Evolutionary conservation across 2,888 invertebrate genomes (phyloP), one percentile per base, ranked within the genome.

Genomic region (Schizaphis graminum): DNA sequence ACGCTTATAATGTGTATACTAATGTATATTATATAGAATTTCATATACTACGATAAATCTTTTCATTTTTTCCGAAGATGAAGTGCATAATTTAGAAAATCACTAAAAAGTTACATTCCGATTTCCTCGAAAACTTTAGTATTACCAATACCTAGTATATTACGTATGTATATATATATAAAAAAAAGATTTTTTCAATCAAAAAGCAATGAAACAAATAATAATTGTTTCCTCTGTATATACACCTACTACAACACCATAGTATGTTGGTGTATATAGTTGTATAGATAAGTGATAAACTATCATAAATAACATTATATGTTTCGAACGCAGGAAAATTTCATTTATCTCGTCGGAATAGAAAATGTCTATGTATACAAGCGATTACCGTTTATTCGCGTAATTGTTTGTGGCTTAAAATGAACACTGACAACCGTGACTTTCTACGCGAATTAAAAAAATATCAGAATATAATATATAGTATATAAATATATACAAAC

Each of bases 391-490:
- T 49, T 67, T 24, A 91, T 35, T 91, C 91, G 53, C 3, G 53
- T 91, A 53, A 91, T 91, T 84, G 53, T 53, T 53, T 16, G 41
- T 49, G 26, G 41, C 53, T 53, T 41, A 91, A 91, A 91, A 91
- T 84, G 35, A n/a, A 77, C 47, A 90, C 47, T 24, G 44, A 47
- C 10, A 44, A 67, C 35, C 67, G 49, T 35, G 90, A 53, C 84
- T 84, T 91, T 77, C 84, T 53, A 91, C 35, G 41, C 1, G n/a
- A 91, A 91, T 84, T 84, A 57, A 47, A 77, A 90, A 67, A 89
- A 89, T 57, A 28, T 44, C 89, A 41, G 89, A 28, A 89, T 57
- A 89, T 77, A 77, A 77, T 53, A 89, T 57, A 89, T 77, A 77
- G 21, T 77, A 77, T 77, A 35, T 35, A 77, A 21, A 77, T 35